These are phyloP conservation scores for Copsychus sechellarum DNA, from an alignment of 2,113 vertebrate genomes.

Conservation along the genomic window DNA sequence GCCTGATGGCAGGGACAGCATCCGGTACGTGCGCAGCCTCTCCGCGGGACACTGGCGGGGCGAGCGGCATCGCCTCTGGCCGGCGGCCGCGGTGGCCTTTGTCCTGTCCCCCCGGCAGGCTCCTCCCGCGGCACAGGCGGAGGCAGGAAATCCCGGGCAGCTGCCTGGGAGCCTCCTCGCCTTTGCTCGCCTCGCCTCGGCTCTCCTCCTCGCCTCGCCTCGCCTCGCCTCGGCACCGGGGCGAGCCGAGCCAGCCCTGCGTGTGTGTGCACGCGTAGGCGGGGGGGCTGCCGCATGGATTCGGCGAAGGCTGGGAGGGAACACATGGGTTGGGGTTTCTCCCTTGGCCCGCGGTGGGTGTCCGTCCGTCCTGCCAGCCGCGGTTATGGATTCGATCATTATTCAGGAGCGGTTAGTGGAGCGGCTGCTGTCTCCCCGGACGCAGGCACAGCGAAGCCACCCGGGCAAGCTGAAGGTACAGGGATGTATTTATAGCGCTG, in stretches of 20 bases:
- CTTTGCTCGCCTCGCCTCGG: neutral
- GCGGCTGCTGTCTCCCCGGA: constrained; percentile 89
- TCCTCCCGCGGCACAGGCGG: constrained; percentile 20
- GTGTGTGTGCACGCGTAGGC: constrained; percentile 47
- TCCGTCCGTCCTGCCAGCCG: constrained; percentile 31
- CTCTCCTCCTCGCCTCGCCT: neutral
- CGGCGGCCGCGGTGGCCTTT: neutral
- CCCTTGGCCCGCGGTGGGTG: constrained; percentile 37
- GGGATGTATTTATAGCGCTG: constrained; percentile 29
- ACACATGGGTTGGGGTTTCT: constrained; percentile 42
- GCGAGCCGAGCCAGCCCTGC: constrained; percentile 35
- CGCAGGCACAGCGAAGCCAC: constrained; percentile 81
- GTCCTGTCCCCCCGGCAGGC: neutral
- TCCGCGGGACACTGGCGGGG: neutral
- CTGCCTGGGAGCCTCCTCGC: neutral
- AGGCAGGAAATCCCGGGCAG: constrained; percentile 57
- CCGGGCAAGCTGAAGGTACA: constrained; percentile 88
- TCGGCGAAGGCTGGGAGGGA: constrained; percentile 46
- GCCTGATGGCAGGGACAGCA: neutral
- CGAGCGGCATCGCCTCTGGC: neutral
- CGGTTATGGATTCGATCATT: constrained; percentile 90
- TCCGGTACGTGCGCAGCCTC: neutral
- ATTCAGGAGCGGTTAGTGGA: constrained; percentile 94
- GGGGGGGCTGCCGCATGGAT: constrained; percentile 61
- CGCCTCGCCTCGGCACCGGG: neutral